A percentile compares a stretch with the other conserved stretches of the same genome.
These are phyloP conservation scores for Protaetia brevitarsis DNA, from an alignment of 1,140 invertebrate species.

Conservation along the genomic window DNA sequence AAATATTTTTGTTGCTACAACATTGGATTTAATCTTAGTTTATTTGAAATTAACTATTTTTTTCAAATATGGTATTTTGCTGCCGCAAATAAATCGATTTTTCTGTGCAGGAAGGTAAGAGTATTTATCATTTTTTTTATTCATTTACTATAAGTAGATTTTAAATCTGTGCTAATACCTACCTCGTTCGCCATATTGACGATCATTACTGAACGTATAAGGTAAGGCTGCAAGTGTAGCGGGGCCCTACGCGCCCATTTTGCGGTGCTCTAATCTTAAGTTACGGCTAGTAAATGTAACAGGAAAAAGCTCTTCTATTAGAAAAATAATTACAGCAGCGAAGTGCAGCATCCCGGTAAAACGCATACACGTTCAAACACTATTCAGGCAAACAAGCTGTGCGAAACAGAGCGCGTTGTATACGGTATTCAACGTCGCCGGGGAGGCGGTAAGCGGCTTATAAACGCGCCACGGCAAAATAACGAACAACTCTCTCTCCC, in stretches of 20 bases:
- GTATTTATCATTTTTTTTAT: no score
- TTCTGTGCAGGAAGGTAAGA: no score
- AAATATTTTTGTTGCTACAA: no score
- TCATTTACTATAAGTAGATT: no score
- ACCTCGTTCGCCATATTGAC: background rate
- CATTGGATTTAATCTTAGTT: no score
- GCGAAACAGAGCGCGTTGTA: background rate
- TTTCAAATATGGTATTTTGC: no score
- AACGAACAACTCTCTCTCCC: background rate
- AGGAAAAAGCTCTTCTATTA: background rate
- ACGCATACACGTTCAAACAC: background rate
- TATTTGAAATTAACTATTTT: no score
- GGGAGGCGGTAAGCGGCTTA: slow-evolving; percentile 11
- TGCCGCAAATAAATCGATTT: no score
- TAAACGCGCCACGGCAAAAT: background rate
- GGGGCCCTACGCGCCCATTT: background rate
- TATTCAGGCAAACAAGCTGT: slow-evolving; percentile 14
- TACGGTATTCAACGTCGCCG: background rate
- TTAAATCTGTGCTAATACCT: no score
- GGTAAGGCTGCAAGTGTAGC: background rate
- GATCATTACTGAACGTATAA: background rate
- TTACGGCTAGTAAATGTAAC: background rate
- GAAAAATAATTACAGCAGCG: slow-evolving; percentile 1
- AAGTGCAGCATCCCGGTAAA: background rate
- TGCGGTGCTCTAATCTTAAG: background rate